These are phyloP conservation scores for Emydura subglobosa DNA, from an alignment of 2,113 vertebrate genomes.

Conservation along the genomic window DNA sequence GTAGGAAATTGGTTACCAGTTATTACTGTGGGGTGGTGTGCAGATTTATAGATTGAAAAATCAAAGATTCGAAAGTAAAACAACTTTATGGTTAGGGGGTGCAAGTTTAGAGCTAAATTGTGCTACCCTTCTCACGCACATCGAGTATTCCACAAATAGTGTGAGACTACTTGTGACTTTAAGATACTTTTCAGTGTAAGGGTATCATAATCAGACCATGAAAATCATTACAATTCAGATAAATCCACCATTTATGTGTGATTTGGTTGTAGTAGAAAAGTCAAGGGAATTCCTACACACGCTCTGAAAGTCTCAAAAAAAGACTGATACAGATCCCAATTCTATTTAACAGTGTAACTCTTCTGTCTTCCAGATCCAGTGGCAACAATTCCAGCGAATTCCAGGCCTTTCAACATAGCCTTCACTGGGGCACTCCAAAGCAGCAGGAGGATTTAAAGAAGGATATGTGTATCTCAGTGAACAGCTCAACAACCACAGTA, in stretches of 20 bases:
- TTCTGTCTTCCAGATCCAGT: background rate
- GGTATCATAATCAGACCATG: background rate
- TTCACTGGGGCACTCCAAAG: accelerated
- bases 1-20: background rate
- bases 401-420: background rate
- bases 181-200: accelerated
- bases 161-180: background rate
- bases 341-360: background rate
- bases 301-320: background rate
- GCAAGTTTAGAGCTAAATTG: accelerated
- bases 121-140: background rate
- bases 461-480: background rate
- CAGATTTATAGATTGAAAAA: background rate
- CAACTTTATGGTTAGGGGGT: accelerated
- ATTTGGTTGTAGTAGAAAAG: background rate
- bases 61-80: accelerated
- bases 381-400: background rate
- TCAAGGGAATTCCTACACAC: background rate
- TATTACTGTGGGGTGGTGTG: background rate
- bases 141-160: background rate
- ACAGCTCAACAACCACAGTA: background rate
- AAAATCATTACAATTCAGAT: slow-evolving; percentile 10
- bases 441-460: background rate
- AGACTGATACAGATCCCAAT: background rate
- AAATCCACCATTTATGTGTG: background rate